phyloP scores from a whole-genome alignment of 1,140 invertebrate genomes.

The Hyles euphorbiae region DNA sequence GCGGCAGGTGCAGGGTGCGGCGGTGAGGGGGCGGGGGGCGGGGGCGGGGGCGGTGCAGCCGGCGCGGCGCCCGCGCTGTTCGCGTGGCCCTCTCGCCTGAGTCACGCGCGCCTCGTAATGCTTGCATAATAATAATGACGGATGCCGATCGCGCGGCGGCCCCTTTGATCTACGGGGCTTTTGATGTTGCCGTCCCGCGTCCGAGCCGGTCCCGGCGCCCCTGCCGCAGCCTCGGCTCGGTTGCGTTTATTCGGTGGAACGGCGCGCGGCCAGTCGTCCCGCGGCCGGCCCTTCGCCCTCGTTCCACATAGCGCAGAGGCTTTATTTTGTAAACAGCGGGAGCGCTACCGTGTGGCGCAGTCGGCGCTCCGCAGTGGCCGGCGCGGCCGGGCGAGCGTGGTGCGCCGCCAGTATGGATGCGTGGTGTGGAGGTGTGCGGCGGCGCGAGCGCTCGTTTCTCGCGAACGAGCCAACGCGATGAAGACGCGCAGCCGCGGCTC shows the following conservation, averaged over 20 bases:
- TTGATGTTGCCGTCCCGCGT: constrained; percentile 70
- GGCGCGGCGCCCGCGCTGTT: constrained; percentile 55
- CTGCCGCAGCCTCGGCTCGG: constrained; percentile 51
- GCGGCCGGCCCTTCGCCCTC: constrained; percentile 60
- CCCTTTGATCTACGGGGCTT: constrained; percentile 68
- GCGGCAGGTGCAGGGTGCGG: constrained; percentile 39
- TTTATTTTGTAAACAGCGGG: constrained; percentile 69
- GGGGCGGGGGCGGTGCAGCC: constrained; percentile 21
- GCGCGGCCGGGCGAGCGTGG: background rate
- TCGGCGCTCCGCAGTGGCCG: constrained; percentile 27
- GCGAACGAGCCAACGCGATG: constrained; percentile 33
- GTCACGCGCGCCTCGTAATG: constrained; percentile 72
- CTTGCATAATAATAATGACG: constrained; percentile 75
- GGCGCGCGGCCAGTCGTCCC: constrained; percentile 51
- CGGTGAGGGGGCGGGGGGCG: constrained; percentile 19
- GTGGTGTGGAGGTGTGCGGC: constrained; percentile 19
- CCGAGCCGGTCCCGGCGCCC: constrained; percentile 64
- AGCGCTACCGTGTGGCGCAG: constrained; percentile 48
- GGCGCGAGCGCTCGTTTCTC: constrained; percentile 11
- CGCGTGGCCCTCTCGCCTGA: constrained; percentile 70
- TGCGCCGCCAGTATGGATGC: constrained; percentile 24
- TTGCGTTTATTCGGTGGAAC: constrained; percentile 67
- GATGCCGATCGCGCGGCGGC: constrained; percentile 73
- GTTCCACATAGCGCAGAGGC: constrained; percentile 58
- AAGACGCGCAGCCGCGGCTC: constrained; percentile 31